Evolutionary conservation across 2,113 vertebrate species (phyloP).

Genomic region (Pollimyrus isidori): DNA sequence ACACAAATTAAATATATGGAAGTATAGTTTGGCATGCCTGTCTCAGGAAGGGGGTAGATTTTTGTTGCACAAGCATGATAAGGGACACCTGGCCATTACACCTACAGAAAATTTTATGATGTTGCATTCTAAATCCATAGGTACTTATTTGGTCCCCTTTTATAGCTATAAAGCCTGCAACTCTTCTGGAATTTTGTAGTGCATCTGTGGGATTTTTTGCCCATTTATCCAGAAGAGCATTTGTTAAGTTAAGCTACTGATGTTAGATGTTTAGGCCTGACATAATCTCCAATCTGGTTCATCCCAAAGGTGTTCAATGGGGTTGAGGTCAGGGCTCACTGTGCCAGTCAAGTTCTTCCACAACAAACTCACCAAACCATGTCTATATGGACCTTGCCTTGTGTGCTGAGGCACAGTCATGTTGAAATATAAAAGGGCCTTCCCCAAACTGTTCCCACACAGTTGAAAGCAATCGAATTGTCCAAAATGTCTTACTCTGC

Average conservation of each 20-base stretch:
- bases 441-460: no score
- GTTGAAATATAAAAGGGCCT: no score
- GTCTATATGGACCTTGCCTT: neutral
- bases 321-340: neutral
- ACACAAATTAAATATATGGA: neutral
- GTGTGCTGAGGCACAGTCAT: neutral
- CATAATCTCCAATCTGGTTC: neutral
- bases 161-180: neutral
- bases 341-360: neutral
- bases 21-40: neutral
- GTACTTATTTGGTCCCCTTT: neutral
- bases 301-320: neutral
- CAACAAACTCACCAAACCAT: neutral
- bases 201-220: neutral
- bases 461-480: no score
- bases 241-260: neutral
- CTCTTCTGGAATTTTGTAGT: neutral
- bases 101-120: neutral
- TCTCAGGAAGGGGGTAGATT: neutral
- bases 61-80: neutral
- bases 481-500: no score
- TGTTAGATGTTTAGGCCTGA: neutral
- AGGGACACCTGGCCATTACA: neutral
- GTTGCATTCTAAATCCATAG: neutral
- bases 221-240: neutral